Evolutionary conservation across 2,888 invertebrate genomes (phyloP), one percentile per base, ranked within the genome.

Genomic region (Apomyelois bistriatella): DNA sequence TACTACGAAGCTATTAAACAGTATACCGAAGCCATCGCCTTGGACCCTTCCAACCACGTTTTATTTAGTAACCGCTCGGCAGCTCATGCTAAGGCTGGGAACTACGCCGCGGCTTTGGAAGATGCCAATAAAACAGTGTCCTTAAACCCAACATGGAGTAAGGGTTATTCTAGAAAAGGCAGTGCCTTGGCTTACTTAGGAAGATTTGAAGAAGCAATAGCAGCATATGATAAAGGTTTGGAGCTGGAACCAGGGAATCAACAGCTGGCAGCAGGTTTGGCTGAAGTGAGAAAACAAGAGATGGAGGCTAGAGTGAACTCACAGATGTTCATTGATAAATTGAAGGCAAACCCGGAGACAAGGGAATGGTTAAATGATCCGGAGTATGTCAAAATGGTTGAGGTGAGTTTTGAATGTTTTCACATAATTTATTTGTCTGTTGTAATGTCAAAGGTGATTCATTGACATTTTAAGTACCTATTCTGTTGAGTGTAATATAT

Each of bases 31-130:
- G 98, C 96, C 4, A 96, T 98, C 59, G 85, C 90, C 10, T 78
- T 97, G 56, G 97, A 98, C 75, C 90, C 91, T 0, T 92, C 91
- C 36, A 98, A 98, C 89, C 96, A 97, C 91, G 97, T 98, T 73
- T 90, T 98, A 17, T 98, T 92, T 72, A 98, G 97, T 67, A 98
- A 98, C 83, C 93, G 98, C 53, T 98, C 98, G 0, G 98, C 98
- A 5, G 98, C 98, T 5, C 94, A 95, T 72, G 95, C 96, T 1
- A 97, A 97, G 85, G 92, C 94, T 43, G 93, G 92, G 17, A 93
- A 95, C 59, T 97, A 94, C 71, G 77, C 85, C 1, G 92, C 93
- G 57, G 96, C 98, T 0, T 82, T 98, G 28, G 92, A 93, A 60
- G 98, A 98, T 91, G 98, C 97, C 0, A 94, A 97, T 58, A 94